Base-by-base conservation (phyloP, 1,140 invertebrate species). In the Mactra quadrangularis region DNA sequence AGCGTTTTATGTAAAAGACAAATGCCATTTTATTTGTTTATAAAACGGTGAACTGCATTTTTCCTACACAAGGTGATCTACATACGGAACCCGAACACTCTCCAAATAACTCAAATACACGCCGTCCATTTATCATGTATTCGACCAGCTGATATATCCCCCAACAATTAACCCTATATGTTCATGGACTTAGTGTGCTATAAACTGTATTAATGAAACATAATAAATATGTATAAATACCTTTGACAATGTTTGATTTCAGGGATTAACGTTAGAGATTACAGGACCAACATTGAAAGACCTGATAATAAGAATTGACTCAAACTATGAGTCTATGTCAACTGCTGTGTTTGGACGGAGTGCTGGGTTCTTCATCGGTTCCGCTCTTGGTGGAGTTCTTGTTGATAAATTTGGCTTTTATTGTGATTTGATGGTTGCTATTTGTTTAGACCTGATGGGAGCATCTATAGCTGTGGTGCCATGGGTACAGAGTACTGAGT, bases 261-360 rank as follows among this genome's bases (percentile, higher is more conserved):
- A 88, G 87, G 87, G 87, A 19, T 71, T 88, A 9, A 82, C 55
- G 52, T 31, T 85, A 17, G 87, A 88, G 81, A 85, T 88, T 17
- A 79, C 84, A 0, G 87, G 87, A 60, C 86, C 87, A 31, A 88
- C 86, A 0, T 59, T 86, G 2, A 86, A 82, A 35, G 87, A 88
- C 38, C 52, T 88, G 0, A 86, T 82, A 47, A 29, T 85, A 25
- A 50, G 76, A 31, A 66, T 78, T 3, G 19, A 84, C 31, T 27
- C 71, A 0, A 62, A 84, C 45, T 84, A 84, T 59, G 86, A 88
- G 38, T 66, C 70, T 1, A 76, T 88, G 4, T 60, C 84, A 1
- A 68, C 82, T 13, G 87, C 87, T 7, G 70, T 87, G 7, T 84
- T 78, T 9, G 87, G 87, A 19, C 66, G 87, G 3, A 87, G 84